These are phyloP conservation scores for Megastigmus dorsalis DNA, from an alignment of 2,888 invertebrate genomes.

Conservation along the genomic window DNA sequence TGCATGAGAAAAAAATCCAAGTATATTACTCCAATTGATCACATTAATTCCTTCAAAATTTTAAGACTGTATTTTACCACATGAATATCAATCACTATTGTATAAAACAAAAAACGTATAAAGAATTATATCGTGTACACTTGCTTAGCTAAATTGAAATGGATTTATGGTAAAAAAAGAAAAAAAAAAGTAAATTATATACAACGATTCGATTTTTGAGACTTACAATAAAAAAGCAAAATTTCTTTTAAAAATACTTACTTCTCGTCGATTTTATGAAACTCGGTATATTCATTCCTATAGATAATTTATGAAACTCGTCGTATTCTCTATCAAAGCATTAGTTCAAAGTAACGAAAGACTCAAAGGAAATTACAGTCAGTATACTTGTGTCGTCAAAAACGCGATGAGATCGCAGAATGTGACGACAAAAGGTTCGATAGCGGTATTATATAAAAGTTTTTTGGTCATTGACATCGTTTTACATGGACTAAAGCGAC, in stretches of 20 bases:
- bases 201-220: background rate
- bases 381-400: background rate
- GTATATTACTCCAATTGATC: conserved; percentile 20
- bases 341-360: background rate
- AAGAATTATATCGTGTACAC: too few relatives aligned
- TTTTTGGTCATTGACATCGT: conserved; percentile 33
- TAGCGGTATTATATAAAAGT: background rate
- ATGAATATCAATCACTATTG: conserved; percentile 7
- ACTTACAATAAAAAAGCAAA: background rate
- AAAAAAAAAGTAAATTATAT: background rate
- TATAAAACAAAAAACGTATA: conserved; percentile 9
- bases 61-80: conserved; percentile 38
- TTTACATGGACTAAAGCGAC: conserved; percentile 40
- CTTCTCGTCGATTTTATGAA: too few relatives aligned
- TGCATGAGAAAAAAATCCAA: conserved; percentile 25
- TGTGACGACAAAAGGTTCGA: background rate
- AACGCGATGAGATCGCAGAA: conserved; percentile 3
- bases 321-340: background rate
- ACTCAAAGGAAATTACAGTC: background rate
- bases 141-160: too few relatives aligned
- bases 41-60: conserved; percentile 17
- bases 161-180: background rate
- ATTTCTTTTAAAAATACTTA: background rate
- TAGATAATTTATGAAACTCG: conserved; percentile 6
- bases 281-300: background rate